Evolutionary conservation across 2,888 invertebrate species (phyloP), one percentile per base, ranked within the genome.

Genomic region (Odiellus spinosus): DNA sequence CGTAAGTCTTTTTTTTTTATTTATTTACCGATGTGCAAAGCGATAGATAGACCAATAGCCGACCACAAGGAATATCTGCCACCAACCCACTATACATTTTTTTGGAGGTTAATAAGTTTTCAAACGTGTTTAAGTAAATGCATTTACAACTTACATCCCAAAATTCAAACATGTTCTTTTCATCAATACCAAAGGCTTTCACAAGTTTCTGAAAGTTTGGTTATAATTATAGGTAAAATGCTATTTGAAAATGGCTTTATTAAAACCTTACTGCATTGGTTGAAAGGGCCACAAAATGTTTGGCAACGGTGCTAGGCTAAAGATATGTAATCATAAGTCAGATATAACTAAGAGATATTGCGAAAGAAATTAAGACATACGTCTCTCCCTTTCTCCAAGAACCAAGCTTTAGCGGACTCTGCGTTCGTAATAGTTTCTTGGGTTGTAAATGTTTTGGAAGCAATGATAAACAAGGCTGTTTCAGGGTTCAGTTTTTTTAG

Each of bases 371-470:
- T 11, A 36, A 45, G 39, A 64, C 76, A 76, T 68, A 90, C 90
- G 69, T 87, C 80, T 64, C 86, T 85, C 40, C 88, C 82, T 53
- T 75, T 71, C 14, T 77, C 73, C 55, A 99, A 67, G 64, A 99
- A 82, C 98, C 98, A 99, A 47, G 75, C 71, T 67, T 93, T 93
- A n/a, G 98, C 96, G 1, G 96, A 91, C 2, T 81, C 83, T 12
- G 98, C 96, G 71, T 99, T 99, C 45, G 96, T 96, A 59, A 98
- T 91, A 11, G 98, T 99, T 73, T 99, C 98, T 67, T 88, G 58
- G 69, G 70, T 61, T 47, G 62, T 56, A 47, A 56, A 57, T 26
- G 57, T 56, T 49, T 99, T 99, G 2, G 96, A 96, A 1, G 98
- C 98, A 62, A 99, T 86, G 64, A 99, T 93, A 70, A 99, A 99